Conservation (phyloP, 2,888 invertebrate genomes). For the Drosophila nr. fundita region DNA sequence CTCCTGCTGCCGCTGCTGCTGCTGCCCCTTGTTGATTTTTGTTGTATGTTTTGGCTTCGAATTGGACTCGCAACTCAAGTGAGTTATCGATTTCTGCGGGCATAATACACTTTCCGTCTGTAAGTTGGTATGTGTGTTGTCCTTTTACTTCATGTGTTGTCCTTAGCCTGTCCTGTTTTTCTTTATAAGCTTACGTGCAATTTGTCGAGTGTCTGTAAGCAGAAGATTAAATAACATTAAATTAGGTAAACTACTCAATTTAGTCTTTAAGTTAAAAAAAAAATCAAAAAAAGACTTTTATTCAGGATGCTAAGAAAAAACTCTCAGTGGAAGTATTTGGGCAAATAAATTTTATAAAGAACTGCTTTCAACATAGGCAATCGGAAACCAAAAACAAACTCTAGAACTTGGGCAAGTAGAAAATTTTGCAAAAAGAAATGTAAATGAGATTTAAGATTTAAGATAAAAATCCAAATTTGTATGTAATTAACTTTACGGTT, state of each 20-base stretch:
- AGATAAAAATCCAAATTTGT: background rate
- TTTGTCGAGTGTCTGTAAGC: conserved; percentile 57
- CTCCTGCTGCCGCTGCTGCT: conserved; percentile 28
- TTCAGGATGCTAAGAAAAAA: background rate
- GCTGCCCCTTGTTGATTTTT: conserved; percentile 38
- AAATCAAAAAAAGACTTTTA: background rate
- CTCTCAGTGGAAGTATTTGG: background rate
- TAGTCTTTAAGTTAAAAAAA: background rate
- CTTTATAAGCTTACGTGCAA: conserved; percentile 20
- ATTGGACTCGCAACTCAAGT: conserved; percentile 39
- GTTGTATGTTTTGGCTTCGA: conserved; percentile 43
- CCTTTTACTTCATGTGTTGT: conserved; percentile 14
- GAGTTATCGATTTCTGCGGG: conserved; percentile 52
- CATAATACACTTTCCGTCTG: conserved; percentile 54
- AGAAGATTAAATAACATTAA: conserved; percentile 33
- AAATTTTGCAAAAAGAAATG: background rate
- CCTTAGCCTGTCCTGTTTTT: conserved; percentile 30
- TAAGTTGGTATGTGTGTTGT: conserved; percentile 8
- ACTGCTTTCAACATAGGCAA: background rate
- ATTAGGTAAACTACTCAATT: background rate
- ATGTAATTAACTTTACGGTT: background rate
- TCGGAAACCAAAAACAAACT: background rate
- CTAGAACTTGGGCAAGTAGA: background rate
- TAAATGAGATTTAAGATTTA: too few species aligned
- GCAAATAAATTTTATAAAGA: background rate